Percentiles rank a stretch among this genome's conserved stretches.
These are phyloP conservation scores for Drosophila birchii DNA, from an alignment of 2,888 invertebrate genomes.

Conservation along the genomic window DNA sequence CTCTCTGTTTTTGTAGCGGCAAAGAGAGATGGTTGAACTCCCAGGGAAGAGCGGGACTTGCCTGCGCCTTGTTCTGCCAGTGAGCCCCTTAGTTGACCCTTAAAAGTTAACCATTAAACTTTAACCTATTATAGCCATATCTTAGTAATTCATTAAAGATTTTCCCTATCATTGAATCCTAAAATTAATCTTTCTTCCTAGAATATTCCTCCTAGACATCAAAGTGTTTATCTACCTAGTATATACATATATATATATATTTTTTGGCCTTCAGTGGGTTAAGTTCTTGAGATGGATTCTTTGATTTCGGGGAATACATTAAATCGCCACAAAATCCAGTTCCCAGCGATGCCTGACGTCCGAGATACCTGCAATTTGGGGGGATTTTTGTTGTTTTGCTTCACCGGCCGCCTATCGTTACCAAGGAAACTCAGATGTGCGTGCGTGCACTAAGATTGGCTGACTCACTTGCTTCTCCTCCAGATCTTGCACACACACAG, in stretches of 20 bases:
- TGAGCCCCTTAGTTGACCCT: conserved; percentile 18
- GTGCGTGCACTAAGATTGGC: conserved; percentile 33
- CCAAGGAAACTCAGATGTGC: conserved; percentile 31
- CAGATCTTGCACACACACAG: conserved; percentile 12
- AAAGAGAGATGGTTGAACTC: not conserved
- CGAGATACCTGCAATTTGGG: conserved; percentile 36
- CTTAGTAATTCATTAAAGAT: too few species aligned
- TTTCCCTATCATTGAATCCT: too few species aligned
- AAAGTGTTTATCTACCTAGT: too few species aligned
- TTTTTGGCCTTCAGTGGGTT: conserved; percentile 2
- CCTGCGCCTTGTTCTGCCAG: conserved; percentile 22
- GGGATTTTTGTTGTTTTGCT: conserved; percentile 24
- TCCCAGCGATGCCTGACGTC: conserved; percentile 25
- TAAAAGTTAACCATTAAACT: not conserved
- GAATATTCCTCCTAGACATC: too few species aligned
- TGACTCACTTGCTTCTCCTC: conserved; percentile 26
- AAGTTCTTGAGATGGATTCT: conserved; percentile 13
- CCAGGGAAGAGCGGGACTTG: conserved; percentile 19
- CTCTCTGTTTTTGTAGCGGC: not conserved
- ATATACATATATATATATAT: not conserved
- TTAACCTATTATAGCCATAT: not conserved
- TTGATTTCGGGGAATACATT: conserved; percentile 33
- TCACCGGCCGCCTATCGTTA: conserved; percentile 29
- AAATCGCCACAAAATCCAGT: conserved; percentile 35
- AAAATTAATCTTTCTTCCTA: too few species aligned